Conservation (phyloP, 2,888 invertebrate species). For the Dolichomitus sp. region DNA sequence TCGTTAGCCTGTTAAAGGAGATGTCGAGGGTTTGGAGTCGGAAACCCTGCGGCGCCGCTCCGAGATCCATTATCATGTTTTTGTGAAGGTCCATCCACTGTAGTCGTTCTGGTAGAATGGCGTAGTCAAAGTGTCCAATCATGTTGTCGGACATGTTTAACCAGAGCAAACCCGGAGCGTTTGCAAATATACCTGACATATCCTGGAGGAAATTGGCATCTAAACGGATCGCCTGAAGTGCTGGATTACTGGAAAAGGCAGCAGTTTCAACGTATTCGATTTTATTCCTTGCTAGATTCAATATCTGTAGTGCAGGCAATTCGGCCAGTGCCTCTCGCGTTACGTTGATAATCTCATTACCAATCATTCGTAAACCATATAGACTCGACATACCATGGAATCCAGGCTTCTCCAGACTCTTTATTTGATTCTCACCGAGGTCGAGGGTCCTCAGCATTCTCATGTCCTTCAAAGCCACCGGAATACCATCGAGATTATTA, state of each 20-base stretch:
- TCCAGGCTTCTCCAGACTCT: conserved; percentile 92
- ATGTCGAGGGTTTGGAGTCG: conserved; percentile 94
- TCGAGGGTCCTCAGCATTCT: conserved; percentile 95
- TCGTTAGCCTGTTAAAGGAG: conserved; percentile 95
- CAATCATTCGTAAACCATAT: conserved; percentile 95
- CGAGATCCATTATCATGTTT: conserved; percentile 93
- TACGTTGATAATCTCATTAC: conserved; percentile 94
- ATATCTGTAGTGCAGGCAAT: conserved; percentile 93
- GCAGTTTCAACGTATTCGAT: conserved; percentile 93
- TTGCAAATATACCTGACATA: conserved; percentile 94
- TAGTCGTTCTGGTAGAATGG: conserved; percentile 93
- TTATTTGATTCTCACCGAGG: conserved; percentile 96
- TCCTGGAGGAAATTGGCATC: conserved; percentile 95
- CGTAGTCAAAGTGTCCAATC: conserved; percentile 95
- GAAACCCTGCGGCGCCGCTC: conserved; percentile 90
- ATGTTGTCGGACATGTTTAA: conserved; percentile 97
- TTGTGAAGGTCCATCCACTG: conserved; percentile 97
- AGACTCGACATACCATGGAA: conserved; percentile 95
- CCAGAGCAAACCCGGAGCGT: conserved; percentile 94
- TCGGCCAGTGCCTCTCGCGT: conserved; percentile 93
- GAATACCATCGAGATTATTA: conserved; percentile 93
- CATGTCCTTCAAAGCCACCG: conserved; percentile 94
- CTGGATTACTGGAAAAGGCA: conserved; percentile 93
- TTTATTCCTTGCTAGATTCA: conserved; percentile 96
- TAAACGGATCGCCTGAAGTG: conserved; percentile 94